A percentile compares a stretch with the other conserved stretches of the same genome.
phyloP scores from a whole-genome alignment of 2,113 vertebrate species.

The Sturnira hondurensis region DNA sequence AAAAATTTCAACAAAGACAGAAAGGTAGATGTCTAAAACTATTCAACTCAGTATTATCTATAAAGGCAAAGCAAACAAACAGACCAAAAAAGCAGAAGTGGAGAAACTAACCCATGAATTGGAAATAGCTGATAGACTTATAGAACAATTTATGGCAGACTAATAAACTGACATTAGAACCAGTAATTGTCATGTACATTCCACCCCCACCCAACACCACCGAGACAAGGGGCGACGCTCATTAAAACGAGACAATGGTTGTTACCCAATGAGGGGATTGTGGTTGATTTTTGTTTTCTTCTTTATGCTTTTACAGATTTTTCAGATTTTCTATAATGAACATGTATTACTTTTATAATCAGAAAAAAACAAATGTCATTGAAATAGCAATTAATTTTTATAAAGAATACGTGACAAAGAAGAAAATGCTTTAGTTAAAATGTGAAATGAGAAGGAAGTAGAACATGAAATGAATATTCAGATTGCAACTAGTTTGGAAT shows the following conservation, averaged over 20 bases:
- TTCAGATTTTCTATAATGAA: constrained; percentile 52
- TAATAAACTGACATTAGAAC: background rate
- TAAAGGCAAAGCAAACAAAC: background rate
- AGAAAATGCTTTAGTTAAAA: constrained; percentile 18
- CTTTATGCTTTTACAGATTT: constrained; percentile 20
- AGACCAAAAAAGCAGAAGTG: background rate
- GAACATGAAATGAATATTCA: constrained; percentile 55
- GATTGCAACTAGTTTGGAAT: background rate
- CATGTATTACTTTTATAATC: constrained; percentile 45
- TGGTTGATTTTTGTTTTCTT: constrained; percentile 22
- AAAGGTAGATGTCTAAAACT: background rate
- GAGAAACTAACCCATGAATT: background rate
- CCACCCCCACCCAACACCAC: too few relatives aligned
- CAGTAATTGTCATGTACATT: accelerated
- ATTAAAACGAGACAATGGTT: background rate
- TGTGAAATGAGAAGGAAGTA: constrained; percentile 34
- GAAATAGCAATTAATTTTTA: constrained; percentile 58
- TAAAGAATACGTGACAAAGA: constrained; percentile 3
- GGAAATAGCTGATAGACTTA: background rate
- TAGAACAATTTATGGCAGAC: background rate
- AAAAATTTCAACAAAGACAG: background rate
- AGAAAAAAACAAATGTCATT: constrained; percentile 37
- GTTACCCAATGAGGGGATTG: background rate
- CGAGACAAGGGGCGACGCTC: background rate
- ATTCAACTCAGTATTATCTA: background rate